Evolutionary conservation across 1,140 invertebrate genomes (phyloP).

Genomic region (Microplitis demolitor): DNA sequence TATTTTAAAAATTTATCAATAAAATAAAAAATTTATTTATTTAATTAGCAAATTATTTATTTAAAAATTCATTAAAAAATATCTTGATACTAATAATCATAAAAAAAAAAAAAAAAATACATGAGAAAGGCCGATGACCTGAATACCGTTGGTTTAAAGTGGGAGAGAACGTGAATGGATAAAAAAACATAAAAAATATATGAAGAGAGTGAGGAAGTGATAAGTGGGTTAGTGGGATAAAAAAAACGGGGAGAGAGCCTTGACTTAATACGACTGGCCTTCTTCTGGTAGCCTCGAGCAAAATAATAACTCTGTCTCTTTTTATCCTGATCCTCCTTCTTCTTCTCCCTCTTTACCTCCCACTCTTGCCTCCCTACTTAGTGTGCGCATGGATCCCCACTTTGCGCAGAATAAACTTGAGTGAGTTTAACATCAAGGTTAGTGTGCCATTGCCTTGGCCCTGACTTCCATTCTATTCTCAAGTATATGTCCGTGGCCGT

Average conservation of each 20-base stretch:
- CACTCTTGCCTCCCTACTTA: not conserved
- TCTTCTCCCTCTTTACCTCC: not conserved
- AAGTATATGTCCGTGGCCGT: not conserved
- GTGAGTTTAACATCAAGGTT: constrained; percentile 40
- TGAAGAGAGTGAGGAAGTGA: constrained; percentile 33
- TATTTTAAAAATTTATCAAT: no score
- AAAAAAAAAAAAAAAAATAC: not conserved
- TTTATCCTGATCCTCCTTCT: not conserved
- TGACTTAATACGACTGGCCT: constrained; percentile 38
- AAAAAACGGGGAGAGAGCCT: constrained; percentile 29
- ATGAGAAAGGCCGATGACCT: constrained; percentile 32
- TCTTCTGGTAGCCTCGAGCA: constrained; percentile 2
- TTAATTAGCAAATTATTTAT: no score
- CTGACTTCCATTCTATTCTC: constrained; percentile 20
- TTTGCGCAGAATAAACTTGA: not conserved
- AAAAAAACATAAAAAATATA: not conserved
- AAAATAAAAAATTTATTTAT: not conserved
- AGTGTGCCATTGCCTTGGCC: constrained; percentile 46
- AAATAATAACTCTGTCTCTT: not conserved
- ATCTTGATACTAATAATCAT: not conserved
- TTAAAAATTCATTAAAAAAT: constrained; percentile 32
- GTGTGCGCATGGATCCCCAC: constrained; percentile 5
- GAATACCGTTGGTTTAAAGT: constrained; percentile 22
- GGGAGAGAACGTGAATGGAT: constrained; percentile 21
- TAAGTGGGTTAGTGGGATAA: constrained; percentile 39